phyloP scores from a whole-genome alignment of 2,888 invertebrate species.

The Temnothorax rugatulus region DNA sequence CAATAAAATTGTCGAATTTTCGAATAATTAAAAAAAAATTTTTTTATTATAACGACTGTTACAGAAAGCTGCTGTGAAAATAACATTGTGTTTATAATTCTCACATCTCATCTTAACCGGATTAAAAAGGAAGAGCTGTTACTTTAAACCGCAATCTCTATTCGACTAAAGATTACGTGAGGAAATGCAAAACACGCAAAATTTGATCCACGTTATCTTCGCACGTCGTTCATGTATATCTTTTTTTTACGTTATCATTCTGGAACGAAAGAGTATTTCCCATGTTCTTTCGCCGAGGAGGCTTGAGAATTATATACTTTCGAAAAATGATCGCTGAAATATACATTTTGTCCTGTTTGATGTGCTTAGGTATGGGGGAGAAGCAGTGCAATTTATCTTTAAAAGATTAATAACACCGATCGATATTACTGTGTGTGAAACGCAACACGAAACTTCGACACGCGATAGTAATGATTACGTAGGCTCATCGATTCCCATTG shows the following conservation, averaged over 20 bases:
- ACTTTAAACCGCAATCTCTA: background rate
- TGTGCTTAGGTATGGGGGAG: too few species aligned
- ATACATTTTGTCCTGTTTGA: too few species aligned
- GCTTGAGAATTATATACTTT: too few species aligned
- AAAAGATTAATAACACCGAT: background rate
- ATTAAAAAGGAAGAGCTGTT: background rate
- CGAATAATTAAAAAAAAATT: too few species aligned
- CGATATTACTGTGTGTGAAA: background rate
- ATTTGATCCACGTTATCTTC: background rate
- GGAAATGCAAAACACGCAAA: background rate
- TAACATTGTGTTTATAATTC: too few species aligned
- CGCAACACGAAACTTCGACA: background rate
- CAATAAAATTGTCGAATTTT: background rate
- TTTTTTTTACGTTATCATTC: background rate
- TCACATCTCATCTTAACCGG: too few species aligned
- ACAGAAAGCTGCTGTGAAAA: too few species aligned
- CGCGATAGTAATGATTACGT: background rate
- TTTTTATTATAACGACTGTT: background rate
- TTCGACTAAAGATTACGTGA: background rate
- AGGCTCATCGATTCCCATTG: background rate
- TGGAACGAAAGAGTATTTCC: background rate
- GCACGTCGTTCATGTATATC: background rate
- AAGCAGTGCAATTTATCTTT: too few species aligned
- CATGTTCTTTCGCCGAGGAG: too few species aligned
- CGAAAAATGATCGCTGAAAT: too few species aligned